Evolutionary conservation across 2,113 vertebrate species (phyloP).

Genomic region (Antennarius striatus): DNA sequence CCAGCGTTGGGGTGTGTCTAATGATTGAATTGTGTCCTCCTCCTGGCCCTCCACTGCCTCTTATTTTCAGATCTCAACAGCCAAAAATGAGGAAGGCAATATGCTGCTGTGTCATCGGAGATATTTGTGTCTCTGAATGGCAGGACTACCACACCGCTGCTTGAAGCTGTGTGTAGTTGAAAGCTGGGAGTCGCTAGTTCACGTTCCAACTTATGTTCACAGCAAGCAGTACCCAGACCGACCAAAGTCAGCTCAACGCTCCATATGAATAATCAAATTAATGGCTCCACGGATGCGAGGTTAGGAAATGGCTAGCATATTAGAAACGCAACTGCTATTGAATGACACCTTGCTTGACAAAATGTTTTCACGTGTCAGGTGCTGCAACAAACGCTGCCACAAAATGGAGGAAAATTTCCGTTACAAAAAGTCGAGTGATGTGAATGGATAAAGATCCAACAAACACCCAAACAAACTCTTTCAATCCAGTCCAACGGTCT

Average conservation of each 20-base stretch:
- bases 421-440: neutral
- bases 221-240: constrained; percentile 27
- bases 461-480: constrained; percentile 4
- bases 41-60: constrained; percentile 25
- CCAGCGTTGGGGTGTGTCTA: constrained; percentile 9
- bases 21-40: constrained; percentile 23
- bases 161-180: constrained; percentile 28
- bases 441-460: neutral
- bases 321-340: constrained; percentile 58
- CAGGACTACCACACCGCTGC: constrained; percentile 19
- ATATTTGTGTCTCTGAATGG: constrained; percentile 9
- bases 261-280: constrained; percentile 69
- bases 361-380: constrained; percentile 26
- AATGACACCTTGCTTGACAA: constrained; percentile 50
- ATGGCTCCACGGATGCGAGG: constrained; percentile 53
- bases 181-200: constrained; percentile 50
- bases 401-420: neutral
- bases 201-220: constrained; percentile 72
- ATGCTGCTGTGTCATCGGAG: constrained; percentile 10
- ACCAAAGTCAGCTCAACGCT: constrained; percentile 46
- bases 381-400: neutral
- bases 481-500: constrained; percentile 10
- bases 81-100: constrained; percentile 3
- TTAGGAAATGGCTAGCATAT: constrained; percentile 68
- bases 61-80: constrained; percentile 22